Base-by-base conservation (phyloP, 37 sponge, comb jelly and placozoan species). In the Trichoplax adhaerens region DNA sequence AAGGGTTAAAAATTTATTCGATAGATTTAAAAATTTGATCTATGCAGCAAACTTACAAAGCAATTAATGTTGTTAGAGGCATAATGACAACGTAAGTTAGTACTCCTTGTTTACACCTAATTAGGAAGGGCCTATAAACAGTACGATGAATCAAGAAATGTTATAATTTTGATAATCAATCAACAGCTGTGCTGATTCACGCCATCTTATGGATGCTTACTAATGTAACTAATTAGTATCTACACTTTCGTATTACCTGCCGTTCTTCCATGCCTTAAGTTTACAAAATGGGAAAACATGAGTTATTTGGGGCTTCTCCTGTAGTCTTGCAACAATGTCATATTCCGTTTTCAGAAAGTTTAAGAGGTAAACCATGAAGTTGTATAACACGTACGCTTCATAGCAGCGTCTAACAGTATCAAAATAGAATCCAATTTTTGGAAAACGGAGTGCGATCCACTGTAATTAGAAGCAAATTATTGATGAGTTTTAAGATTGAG, bases 351-450 rank as follows among this genome's bases (percentile, higher is more conserved):
- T 71, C 55, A 92, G 82, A 72, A 77, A 92, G 59, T 84, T 92
- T n/a, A 81, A 72, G 53, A 92, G 79, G 65, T 83, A 92, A 68
- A 82, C 69, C 69, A 92, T 82, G 62, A 94, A 94, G 70, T 83
- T 94, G 78, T 94, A 94, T 51, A 94, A 75, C 58, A 81, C 87
- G 58, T 85, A 94, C 0, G 95, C 84, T 69, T 94, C 95, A 52
- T 93, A 93, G 62, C 85, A 85, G 70, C 84, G 84, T 64, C 83
- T 61, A 29, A 88, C 46, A 0, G 80, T 83, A 66, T 79, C 77
- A 62, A 71, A 74, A 59, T 89, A 86, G 58, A 89, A 75, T 62
- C 85, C 79, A 29, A 81, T 57, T 0, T 57, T 48, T 8, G 82
- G 80, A 52, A 70, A 76, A n/a, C 58, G 73, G 51, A 89, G 64